Base-by-base conservation (phyloP, 2,113 vertebrate species). In the Alethe diademata region DNA sequence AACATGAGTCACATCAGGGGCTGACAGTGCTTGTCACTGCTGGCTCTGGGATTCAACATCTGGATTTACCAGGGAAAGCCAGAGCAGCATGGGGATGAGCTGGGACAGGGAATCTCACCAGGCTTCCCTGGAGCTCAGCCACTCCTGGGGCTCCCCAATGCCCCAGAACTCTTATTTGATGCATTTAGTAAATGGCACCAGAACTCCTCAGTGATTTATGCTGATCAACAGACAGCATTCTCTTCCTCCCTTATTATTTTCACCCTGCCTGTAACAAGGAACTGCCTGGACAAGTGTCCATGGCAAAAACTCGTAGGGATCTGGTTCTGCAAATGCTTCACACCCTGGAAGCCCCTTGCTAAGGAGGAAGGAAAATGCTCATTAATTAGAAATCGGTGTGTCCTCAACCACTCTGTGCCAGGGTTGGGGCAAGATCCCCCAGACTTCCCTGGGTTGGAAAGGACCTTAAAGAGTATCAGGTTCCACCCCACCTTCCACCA, bases 1-100 rank as follows among this genome's bases (percentile, higher is more conserved):
- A 45, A 0, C 19, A 5, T 0, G 29, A 42, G 23, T 45, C 22
- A 8, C 43, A 2, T 6, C 5, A 40, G 33, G 23, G n/a, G 8
- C 75, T 79, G 10, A 9, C 23, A 76, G 33, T 40, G 73, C 80
- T 95, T 33, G 70, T 71, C 43, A 1, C 61, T 75, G 70, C 43
- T 7, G 2, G 8, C 48, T 76, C 57, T 70, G 61, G 56, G 62
- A 57, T 65, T 22, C 45, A 65, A 29, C 57, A 29, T 2, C n/a
- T 47, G 50, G 53, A 26, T 92, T 75, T 78, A 19, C 19, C 33
- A 75, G 83, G 80, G 43, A 29, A 35, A 78, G 42, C n/a, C 57
- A 50, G 23, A 78, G 43, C 61, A 66, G 48, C 14, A 0, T 53
- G 48, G 18, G 5, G 1, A 7, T 58, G 38, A 60, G 19, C 11